These are phyloP conservation scores for Xyliphius kryptos DNA, from an alignment of 2,113 vertebrate species.

Conservation along the genomic window DNA sequence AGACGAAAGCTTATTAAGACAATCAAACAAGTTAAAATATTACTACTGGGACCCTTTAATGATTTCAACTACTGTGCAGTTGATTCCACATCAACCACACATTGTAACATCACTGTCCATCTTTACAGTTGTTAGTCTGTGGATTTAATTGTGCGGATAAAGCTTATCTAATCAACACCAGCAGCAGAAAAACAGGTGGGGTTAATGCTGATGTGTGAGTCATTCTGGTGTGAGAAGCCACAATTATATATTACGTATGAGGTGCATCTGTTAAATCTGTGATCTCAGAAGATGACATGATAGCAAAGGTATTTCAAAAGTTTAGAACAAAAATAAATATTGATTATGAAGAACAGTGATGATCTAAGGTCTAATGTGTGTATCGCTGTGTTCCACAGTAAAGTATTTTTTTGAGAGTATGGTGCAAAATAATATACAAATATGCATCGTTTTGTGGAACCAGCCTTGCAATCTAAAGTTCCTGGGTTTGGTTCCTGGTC, in stretches of 20 bases:
- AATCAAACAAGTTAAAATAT: too few relatives aligned
- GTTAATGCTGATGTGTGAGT: background rate
- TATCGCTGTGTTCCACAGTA: background rate
- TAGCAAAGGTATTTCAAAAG: constrained; percentile 1
- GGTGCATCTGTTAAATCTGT: background rate
- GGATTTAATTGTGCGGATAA: background rate
- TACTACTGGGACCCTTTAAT: too few relatives aligned
- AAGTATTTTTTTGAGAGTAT: too few relatives aligned
- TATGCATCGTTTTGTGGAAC: too few relatives aligned
- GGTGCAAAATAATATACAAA: too few relatives aligned
- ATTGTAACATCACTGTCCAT: background rate
- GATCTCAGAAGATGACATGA: constrained; percentile 7
- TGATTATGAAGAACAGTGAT: too few relatives aligned
- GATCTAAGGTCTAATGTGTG: background rate
- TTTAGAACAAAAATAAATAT: constrained; percentile 7
- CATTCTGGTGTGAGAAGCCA: background rate
- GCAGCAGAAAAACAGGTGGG: background rate
- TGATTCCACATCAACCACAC: too few relatives aligned
- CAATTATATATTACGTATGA: background rate
- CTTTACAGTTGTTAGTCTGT: background rate
- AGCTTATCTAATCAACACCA: background rate
- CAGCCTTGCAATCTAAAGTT: too few relatives aligned
- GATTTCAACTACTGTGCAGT: too few relatives aligned
- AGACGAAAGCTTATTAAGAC: too few relatives aligned
- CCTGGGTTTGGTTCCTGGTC: too few relatives aligned